Conservation (phyloP, 2,888 invertebrate genomes). For the Balanococcus diminutus region DNA sequence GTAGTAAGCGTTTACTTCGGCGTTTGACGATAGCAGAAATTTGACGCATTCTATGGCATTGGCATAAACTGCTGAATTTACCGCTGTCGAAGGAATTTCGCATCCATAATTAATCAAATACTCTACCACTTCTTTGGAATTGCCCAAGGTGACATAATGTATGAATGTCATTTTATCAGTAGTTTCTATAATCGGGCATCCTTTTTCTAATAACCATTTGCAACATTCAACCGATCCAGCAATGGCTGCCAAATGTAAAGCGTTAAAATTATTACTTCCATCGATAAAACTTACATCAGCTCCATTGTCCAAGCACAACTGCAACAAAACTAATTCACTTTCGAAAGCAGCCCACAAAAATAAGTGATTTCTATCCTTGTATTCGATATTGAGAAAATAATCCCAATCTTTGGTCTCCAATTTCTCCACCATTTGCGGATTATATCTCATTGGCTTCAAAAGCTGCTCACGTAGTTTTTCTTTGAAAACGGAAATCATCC, state of each 20-base stretch:
- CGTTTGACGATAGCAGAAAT: conserved; percentile 75
- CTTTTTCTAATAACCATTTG: conserved; percentile 68
- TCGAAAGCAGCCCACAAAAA: conserved; percentile 77
- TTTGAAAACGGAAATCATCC: background rate
- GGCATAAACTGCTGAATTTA: conserved; percentile 84
- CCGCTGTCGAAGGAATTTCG: conserved; percentile 77
- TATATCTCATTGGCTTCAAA: background rate
- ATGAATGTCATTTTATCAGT: background rate
- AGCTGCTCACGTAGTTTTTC: background rate
- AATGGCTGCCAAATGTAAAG: conserved; percentile 78
- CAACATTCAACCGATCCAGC: conserved; percentile 73
- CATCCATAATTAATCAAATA: conserved; percentile 69
- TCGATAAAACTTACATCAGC: conserved; percentile 75
- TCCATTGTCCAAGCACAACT: conserved; percentile 70
- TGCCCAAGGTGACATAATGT: background rate
- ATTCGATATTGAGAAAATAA: too few species aligned
- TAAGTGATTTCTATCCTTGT: conserved; percentile 68
- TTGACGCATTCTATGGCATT: conserved; percentile 80
- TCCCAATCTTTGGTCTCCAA: too few species aligned
- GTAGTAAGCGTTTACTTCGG: conserved; percentile 77
- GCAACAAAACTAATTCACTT: conserved; percentile 71
- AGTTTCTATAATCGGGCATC: background rate
- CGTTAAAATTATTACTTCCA: conserved; percentile 71
- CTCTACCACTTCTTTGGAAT: conserved; percentile 60
- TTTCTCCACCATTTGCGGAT: too few species aligned